These are phyloP conservation scores for Kryptolebias marmoratus DNA, from an alignment of 2,113 vertebrate genomes.

Conservation along the genomic window DNA sequence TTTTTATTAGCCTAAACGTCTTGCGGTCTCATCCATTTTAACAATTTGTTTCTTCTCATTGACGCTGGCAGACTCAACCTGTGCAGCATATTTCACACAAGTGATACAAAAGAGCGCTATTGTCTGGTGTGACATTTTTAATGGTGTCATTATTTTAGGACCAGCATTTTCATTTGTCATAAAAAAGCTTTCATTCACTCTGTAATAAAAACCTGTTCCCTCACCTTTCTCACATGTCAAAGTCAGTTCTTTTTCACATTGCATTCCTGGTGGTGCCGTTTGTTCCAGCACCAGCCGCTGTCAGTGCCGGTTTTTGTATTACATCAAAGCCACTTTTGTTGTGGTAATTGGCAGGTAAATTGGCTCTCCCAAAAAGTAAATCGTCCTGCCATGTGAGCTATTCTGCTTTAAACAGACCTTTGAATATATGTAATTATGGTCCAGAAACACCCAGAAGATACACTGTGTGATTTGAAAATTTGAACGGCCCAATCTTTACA, in stretches of 20 bases:
- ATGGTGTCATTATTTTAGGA: conserved; percentile 3
- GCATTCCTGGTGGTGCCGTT: conserved; percentile 4
- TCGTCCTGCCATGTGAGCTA: conserved; percentile 37
- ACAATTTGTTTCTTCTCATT: conserved; percentile 1
- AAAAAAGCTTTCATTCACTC: conserved; percentile 20
- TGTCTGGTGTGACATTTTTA: conserved; percentile 3
- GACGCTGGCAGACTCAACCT: background rate
- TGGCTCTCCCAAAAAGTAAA: conserved; percentile 59
- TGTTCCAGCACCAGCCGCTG: conserved; percentile 42
- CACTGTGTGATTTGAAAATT: conserved; percentile 54
- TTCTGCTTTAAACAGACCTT: conserved; percentile 61
- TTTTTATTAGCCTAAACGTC: background rate
- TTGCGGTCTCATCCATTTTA: background rate
- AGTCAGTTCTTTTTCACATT: conserved; percentile 15
- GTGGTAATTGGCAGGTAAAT: conserved; percentile 61
- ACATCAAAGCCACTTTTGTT: conserved; percentile 42
- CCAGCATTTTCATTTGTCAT: background rate
- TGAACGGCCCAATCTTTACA: conserved; percentile 48
- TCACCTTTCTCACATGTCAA: conserved; percentile 21
- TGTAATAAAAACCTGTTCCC: conserved; percentile 11
- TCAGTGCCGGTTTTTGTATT: conserved; percentile 45
- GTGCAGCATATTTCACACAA: background rate
- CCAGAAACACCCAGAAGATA: conserved; percentile 37
- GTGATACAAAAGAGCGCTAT: background rate
- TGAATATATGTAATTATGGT: conserved; percentile 59